Evolutionary conservation across 2,797 vertebrate species (phyloP), one percentile per base, ranked within the genome.

Genomic region (Girardinus metallicus): DNA sequence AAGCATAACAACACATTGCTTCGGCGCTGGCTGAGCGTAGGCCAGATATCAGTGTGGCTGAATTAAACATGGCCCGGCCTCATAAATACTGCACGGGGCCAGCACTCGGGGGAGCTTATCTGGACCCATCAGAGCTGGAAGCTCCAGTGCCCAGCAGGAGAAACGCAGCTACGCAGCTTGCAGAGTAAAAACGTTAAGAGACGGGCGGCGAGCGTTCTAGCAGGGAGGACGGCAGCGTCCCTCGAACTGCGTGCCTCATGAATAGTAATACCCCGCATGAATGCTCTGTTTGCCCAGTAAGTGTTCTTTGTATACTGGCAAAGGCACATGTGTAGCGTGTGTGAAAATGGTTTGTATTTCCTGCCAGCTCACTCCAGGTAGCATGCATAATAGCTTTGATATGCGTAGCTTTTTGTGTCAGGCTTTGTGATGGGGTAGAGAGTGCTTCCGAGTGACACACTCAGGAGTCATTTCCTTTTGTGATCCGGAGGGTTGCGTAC

Each of bases 61-160:
- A 96, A 96, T 96, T 95, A 96, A 96, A 95, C 95, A 96, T 95
- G 88, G 84, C 87, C 75, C 43, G 60, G 80, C 81, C 87, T 96
- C 92, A 95, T 96, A 93, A 96, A 96, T 96, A 94, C 87, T 95
- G 93, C 92, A 95, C 87, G 36, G 85, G 80, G 80, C 90, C 75
- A 75, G 85, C 86, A 87, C 91, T 91, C 92, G 82, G 84, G 91
- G 88, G 90, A 92, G 90, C 91, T 91, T 93, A 92, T 93, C 89
- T 74, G 81, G 89, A 90, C 89, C 91, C 93, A 92, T 93, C 91
- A 89, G 92, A 85, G 93, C 88, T 88, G 85, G 89, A 88, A 90
- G 91, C 91, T 90, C 91, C 91, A 80, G 73, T 41, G 86, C 94
- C 88, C 93, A 94, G 95, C 93, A 93, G 92, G 94, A 92, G 87